Evolutionary conservation across 2,797 vertebrate species (phyloP).

Genomic region (Carcharodon carcharias): DNA sequence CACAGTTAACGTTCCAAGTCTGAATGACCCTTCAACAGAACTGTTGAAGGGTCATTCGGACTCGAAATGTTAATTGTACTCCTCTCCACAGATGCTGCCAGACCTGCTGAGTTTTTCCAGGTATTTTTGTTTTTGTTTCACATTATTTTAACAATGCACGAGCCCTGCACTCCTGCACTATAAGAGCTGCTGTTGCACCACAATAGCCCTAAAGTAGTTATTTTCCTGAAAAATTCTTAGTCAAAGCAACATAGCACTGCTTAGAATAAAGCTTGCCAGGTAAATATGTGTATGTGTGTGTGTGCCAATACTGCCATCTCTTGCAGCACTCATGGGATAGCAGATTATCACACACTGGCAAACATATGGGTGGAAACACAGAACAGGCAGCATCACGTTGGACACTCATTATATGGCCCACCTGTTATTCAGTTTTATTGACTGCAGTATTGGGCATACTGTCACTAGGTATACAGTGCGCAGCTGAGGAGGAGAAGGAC

Average conservation of each 20-base stretch:
- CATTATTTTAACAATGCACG: neutral
- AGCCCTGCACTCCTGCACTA: neutral
- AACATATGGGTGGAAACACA: neutral
- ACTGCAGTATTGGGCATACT: neutral
- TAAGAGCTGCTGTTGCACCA: neutral
- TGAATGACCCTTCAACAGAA: too few species aligned
- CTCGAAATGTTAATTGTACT: too few species aligned
- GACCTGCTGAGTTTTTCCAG: too few species aligned
- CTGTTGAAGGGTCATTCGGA: too few species aligned
- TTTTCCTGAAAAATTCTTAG: neutral
- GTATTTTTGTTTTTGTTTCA: neutral
- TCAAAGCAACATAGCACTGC: neutral
- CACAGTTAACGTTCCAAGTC: too few species aligned
- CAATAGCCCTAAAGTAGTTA: neutral
- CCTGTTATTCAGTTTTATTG: neutral
- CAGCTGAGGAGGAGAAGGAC: too few species aligned
- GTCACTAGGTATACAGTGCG: too few species aligned
- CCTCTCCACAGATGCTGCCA: too few species aligned
- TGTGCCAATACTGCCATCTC: slow-evolving; percentile 3
- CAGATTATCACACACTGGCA: neutral
- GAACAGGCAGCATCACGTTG: neutral
- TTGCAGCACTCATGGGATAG: slow-evolving; percentile 13
- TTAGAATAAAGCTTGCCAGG: neutral
- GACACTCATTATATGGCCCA: neutral
- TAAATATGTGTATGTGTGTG: neutral